Evolutionary conservation across 1,140 invertebrate genomes (phyloP).

Genomic region (Chlorops oryzae): DNA sequence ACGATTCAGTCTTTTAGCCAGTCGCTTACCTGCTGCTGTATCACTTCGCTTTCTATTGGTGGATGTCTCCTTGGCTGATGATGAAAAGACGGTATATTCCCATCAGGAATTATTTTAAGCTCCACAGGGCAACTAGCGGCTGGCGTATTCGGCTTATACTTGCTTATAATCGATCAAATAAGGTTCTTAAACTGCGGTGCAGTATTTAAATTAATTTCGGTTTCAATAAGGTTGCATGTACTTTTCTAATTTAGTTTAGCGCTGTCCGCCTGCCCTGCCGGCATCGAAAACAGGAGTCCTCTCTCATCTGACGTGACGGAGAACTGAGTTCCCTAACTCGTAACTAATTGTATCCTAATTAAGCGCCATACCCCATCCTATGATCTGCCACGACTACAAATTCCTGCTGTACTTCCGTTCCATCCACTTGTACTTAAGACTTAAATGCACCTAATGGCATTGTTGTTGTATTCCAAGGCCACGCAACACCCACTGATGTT

Average conservation of each 20-base stretch:
- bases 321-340: constrained; percentile 6
- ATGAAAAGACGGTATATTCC: no score
- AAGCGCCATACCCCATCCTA: not conserved
- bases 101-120: no score
- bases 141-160: not conserved
- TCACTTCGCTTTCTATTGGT: no score
- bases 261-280: no score
- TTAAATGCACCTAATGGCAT: constrained; percentile 1
- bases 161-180: not conserved
- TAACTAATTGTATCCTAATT: not conserved
- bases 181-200: constrained; percentile 1
- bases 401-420: not conserved
- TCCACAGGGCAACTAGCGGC: no score
- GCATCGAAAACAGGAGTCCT: not conserved
- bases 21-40: no score
- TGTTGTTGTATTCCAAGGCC: constrained; percentile 1
- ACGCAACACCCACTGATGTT: not conserved
- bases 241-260: constrained; percentile 7
- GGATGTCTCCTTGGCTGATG: no score
- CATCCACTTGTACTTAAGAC: not conserved
- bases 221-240: constrained; percentile 2
- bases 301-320: not conserved
- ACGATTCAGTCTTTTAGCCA: no score
- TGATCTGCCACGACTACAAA: constrained; percentile 2
- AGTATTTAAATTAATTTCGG: not conserved